Evolutionary conservation across 2,888 invertebrate species (phyloP), one percentile per base, ranked within the genome.

Genomic region (Dascillus cervinus): DNA sequence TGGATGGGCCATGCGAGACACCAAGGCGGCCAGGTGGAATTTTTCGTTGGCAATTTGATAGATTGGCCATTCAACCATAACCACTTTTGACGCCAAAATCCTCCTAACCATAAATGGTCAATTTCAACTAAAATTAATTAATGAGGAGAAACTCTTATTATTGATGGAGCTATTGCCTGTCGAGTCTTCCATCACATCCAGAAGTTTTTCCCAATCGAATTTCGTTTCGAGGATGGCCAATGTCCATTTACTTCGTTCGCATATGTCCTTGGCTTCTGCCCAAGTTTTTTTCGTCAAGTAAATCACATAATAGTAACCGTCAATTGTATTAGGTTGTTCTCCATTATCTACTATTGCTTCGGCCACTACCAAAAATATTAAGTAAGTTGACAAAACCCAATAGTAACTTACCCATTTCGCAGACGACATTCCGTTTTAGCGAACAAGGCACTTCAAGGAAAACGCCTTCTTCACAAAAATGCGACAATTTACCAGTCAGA

Each of bases 21-120:
- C 71, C 71, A 72, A 0, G 71, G 71, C 23, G 69, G 66, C 50
- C 64, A 61, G 62, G 69, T 49, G 32, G 13, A 46, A 10, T 26
- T 15, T 11, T 6, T 3, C 8, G 4, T 3, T 4, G 26, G 17
- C 3, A 26, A 3, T n/a, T 15, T 15, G 15, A 26, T 26, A 3
- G 26, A 6, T 6, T 17, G 26, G 10, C 19, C 13, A 26, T 26
- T 26, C 17, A 26, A 26, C 26, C 26, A 26, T 4, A 26, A 11
- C 26, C 26, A 26, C 8, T 26, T 11, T 5, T 26, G 11, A 19
- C 13, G 17, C 26, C 26, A 26, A 13, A 6, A 11, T n/a, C 26
- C 26, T 17, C 26, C 26, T 2, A 26, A 19, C 26, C 26, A 26
- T 6, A 26, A 3, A 11, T 26, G 26, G 19, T 26, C 6, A 2